Evolutionary conservation across 2,797 vertebrate species (phyloP), one percentile per base, ranked within the genome.

Genomic region (Anabacerthia variegaticeps): DNA sequence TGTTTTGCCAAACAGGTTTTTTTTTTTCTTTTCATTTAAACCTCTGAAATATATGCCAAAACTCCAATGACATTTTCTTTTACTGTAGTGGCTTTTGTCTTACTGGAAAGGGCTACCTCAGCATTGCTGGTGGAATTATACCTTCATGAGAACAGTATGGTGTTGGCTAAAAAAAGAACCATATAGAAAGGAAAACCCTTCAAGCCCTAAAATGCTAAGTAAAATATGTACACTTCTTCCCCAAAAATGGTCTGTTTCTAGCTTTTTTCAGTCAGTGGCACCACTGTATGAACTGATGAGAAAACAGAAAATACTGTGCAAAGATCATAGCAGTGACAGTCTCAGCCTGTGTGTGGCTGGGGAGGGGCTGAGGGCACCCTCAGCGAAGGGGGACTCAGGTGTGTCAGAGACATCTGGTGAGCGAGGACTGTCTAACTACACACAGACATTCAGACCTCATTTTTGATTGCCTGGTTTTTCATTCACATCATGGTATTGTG

Each of bases 241-340:
- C 28, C 55, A 46, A 55, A 66, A 93, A 69, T 4, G 24, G 1
- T 37, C 22, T 58, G 14, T 48, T 90, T 67, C 28, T 52, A 24
- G 23, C 6, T 83, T 61, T 63, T 54, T 18, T 41, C 24, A 18
- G 16, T 59, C 44, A 34, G 14, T 56, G 59, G 7, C n/a, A 66
- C 13, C 2, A 2, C 55, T n/a, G 12, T 24, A n/a, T 44, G 63
- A 54, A 36, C 26, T 14, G 34, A 28, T 49, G 36, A 62, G 44
- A 61, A 71, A 37, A 52, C 32, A 78, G 46, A 63, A 80, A 52
- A 34, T 14, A 6, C 22, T 71, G 24, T 36, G 48, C 27, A 26
- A 22, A 41, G 27, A 17, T 23, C 1, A 0, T 5, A 43, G 20
- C 26, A 14, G 58, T 51, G 51, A 14, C 0, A 1, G 32, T 28